A percentile compares a stretch with the other conserved stretches of the same genome.
phyloP scores from a whole-genome alignment of 2,797 vertebrate species.

The Momotus momota region DNA sequence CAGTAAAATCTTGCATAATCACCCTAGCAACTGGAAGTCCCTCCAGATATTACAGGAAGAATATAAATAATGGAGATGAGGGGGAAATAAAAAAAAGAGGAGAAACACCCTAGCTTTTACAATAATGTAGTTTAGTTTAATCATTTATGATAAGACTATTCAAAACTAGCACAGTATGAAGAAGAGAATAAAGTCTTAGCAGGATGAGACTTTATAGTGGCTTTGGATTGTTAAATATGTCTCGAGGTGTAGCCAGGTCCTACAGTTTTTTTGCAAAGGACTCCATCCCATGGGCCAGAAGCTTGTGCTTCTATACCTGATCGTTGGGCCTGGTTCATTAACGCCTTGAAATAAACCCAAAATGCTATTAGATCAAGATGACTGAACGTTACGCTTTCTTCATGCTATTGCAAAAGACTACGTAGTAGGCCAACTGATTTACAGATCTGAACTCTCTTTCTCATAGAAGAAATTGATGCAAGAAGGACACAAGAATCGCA shows the following conservation, averaged over 20 bases:
- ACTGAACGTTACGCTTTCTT: not conserved
- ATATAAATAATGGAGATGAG: not conserved
- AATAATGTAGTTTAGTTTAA: not conserved
- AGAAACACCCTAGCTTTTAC: not conserved
- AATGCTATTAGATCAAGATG: not conserved
- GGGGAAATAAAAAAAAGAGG: accelerated
- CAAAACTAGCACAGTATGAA: not conserved
- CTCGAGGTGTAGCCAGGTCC: not conserved
- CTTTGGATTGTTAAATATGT: not conserved
- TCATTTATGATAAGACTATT: not conserved
- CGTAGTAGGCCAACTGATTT: not conserved
- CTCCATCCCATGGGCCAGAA: not conserved
- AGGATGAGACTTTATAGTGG: not conserved
- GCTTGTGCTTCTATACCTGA: not conserved
- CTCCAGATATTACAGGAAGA: not conserved
- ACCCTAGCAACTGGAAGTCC: not conserved
- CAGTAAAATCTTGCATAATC: not conserved
- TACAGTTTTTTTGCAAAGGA: not conserved
- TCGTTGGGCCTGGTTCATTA: not conserved
- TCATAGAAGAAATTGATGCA: accelerated
- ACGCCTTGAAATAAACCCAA: not conserved
- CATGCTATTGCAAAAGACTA: not conserved
- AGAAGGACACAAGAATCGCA: not conserved
- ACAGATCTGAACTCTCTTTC: not conserved
- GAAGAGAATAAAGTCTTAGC: not conserved